Base-by-base conservation (phyloP, 2,888 invertebrate genomes). In the Trachelus tabidus region DNA sequence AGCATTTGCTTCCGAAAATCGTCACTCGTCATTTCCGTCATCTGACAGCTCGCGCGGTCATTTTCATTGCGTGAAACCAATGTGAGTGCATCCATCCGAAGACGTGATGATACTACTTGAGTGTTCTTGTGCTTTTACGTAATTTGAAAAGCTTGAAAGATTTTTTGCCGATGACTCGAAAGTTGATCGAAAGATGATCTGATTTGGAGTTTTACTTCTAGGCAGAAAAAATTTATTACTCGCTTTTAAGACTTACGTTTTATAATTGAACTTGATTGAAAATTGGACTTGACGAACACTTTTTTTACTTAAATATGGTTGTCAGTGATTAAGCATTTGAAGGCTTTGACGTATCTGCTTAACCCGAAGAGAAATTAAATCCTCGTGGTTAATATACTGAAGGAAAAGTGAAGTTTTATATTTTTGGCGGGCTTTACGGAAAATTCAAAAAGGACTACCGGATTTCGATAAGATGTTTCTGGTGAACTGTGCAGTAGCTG, bases 1-100 rank as follows among this genome's bases (percentile, higher is more conserved):
- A 76, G 12, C 31, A 15, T 15, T 68, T 34, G 15, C 35, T 35
- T 75, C 56, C 75, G n/a, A 73, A 76, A 73, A 73, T 73, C 69
- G 68, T 33, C 33, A 71, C 68, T 30, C 33, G 71, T 30, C 31
- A 34, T 15, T 73, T 35, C 68, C 35, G 71, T 71, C 56, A 56
- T 56, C 56, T 56, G 56, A 56, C 56, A 56, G 56, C 9, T 23
- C 56, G 23, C 56, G 56, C 56, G 56, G 56, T 56, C 56, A 9
- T 23, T 23, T 56, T 23, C 56, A 56, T 56, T 23, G 23, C 56
- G 15, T 23, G 23, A 6, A 37, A 56, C 56, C 56, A 6, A 56
- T 56, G 56, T 23, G 56, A 56, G 56, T 56, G 56, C 23, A 56
- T 23, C 2, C 56, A 56, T 56, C 4, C 23, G 56, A 56, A 56